A percentile compares a stretch with the other conserved stretches of the same genome.
These are phyloP conservation scores for Homalodisca vitripennis DNA, from an alignment of 1,140 invertebrate genomes.

Conservation along the genomic window DNA sequence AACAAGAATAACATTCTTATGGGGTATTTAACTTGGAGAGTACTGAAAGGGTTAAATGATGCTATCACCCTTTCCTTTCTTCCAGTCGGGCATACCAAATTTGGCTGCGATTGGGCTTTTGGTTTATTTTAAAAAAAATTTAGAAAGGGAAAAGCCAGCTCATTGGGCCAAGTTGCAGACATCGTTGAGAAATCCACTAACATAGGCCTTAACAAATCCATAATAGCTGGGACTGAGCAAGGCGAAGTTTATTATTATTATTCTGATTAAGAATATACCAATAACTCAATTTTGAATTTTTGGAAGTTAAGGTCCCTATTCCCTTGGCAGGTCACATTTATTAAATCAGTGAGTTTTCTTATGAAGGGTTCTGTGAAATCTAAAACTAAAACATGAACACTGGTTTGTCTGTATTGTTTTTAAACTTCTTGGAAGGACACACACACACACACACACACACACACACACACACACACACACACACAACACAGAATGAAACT, in stretches of 20 bases:
- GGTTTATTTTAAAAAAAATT: conserved; percentile 17
- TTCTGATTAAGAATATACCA: neutral
- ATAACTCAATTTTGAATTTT: neutral
- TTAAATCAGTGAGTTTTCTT: too few relatives aligned
- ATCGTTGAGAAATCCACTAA: conserved; percentile 17
- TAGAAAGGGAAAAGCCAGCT: conserved; percentile 1
- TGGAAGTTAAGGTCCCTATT: neutral
- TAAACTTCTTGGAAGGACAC: too few relatives aligned
- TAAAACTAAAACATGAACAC: too few relatives aligned
- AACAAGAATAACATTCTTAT: conserved; percentile 23
- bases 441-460: too few relatives aligned
- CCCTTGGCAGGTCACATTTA: neutral
- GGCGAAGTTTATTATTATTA: too few relatives aligned
- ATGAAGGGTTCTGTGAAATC: too few relatives aligned
- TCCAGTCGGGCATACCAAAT: conserved; percentile 29
- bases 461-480: too few relatives aligned
- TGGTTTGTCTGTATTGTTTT: too few relatives aligned
- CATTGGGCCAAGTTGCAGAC: conserved; percentile 10
- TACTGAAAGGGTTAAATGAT: neutral
- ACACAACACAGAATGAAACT: too few relatives aligned
- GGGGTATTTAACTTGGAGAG: conserved; percentile 8
- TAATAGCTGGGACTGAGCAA: conserved; percentile 9
- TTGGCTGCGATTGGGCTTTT: conserved; percentile 30
- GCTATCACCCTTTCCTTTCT: conserved; percentile 17
- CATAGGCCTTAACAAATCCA: conserved; percentile 21